Conservation (phyloP, 2,113 vertebrate genomes). For the Pholis gunnellus region DNA sequence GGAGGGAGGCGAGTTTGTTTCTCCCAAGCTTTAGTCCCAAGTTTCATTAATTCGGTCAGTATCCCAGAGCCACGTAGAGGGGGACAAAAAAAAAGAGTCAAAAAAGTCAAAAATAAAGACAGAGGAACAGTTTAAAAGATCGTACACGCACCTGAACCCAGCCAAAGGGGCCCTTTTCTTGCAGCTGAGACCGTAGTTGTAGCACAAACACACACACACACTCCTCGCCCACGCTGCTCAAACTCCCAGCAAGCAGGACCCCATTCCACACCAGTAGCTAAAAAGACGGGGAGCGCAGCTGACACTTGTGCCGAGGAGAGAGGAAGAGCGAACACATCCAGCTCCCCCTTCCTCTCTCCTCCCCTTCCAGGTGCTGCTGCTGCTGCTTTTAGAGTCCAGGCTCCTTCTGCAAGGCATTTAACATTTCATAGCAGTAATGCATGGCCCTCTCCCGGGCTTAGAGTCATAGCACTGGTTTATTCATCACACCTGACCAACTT, state of each 20-base stretch:
- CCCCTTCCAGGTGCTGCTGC: slow-evolving; percentile 47
- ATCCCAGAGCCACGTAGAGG: slow-evolving; percentile 19
- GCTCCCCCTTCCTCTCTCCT: slow-evolving; percentile 50
- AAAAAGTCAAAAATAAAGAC: slow-evolving; percentile 29
- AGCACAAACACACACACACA: slow-evolving; percentile 19
- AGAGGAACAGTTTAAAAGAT: slow-evolving; percentile 22
- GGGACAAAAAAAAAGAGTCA: neutral
- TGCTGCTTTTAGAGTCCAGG: slow-evolving; percentile 68
- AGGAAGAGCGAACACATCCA: slow-evolving; percentile 64
- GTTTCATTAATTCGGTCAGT: slow-evolving; percentile 54
- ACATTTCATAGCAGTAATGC: slow-evolving; percentile 81
- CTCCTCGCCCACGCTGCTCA: slow-evolving; percentile 36
- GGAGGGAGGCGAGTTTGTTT: slow-evolving; percentile 31
- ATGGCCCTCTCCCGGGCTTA: slow-evolving; percentile 50
- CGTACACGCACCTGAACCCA: slow-evolving; percentile 61
- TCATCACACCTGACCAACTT: slow-evolving; percentile 69
- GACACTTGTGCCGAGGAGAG: slow-evolving; percentile 76
- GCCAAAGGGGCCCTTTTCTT: slow-evolving; percentile 47
- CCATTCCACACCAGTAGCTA: slow-evolving; percentile 77
- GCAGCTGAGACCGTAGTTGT: slow-evolving; percentile 55
- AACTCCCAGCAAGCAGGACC: slow-evolving; percentile 59
- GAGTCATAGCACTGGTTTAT: slow-evolving; percentile 79
- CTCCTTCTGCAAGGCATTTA: slow-evolving; percentile 73
- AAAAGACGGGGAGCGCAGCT: slow-evolving; percentile 74
- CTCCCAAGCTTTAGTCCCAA: slow-evolving; percentile 18